These are phyloP conservation scores for Laticauda colubrina DNA, from an alignment of 2,113 vertebrate genomes.

Conservation along the genomic window DNA sequence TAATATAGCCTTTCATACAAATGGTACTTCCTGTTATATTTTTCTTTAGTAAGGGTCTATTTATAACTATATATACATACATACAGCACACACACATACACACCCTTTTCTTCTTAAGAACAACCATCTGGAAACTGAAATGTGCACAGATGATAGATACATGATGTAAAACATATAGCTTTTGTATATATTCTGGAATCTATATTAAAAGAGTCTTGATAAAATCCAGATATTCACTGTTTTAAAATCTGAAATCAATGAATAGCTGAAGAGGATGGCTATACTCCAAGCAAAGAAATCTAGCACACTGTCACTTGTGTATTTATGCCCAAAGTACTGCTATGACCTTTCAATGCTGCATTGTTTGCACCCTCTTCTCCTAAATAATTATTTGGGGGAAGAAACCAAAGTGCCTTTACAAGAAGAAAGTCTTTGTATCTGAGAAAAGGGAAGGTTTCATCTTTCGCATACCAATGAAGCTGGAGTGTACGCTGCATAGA, in stretches of 20 bases:
- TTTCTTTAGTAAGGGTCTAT: conserved; percentile 63
- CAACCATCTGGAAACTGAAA: conserved; percentile 74
- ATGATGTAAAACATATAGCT: conserved; percentile 76
- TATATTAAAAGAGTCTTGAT: conserved; percentile 70
- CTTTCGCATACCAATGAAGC: conserved; percentile 38
- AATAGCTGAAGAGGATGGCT: conserved; percentile 42
- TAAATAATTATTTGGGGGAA: conserved; percentile 55
- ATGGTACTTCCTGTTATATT: conserved; percentile 62
- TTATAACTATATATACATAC: conserved; percentile 33
- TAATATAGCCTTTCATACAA: conserved; percentile 73
- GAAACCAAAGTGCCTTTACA: conserved; percentile 44
- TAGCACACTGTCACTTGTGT: conserved; percentile 8
- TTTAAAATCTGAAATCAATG: conserved; percentile 57
- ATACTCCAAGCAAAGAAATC: conserved; percentile 35
- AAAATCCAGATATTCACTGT: conserved; percentile 67
- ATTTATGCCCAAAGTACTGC: conserved; percentile 49
- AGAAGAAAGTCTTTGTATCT: conserved; percentile 50
- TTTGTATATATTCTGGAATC: conserved; percentile 71
- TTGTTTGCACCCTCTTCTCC: conserved; percentile 56
- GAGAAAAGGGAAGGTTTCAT: conserved; percentile 45
- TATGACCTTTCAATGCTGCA: conserved; percentile 64
- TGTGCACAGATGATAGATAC: conserved; percentile 71
- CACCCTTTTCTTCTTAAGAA: conserved; percentile 64
- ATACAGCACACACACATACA: neutral
- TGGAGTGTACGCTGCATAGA: conserved; percentile 46